These are phyloP conservation scores for Ophthalmolycus amberensis DNA, from an alignment of 2,113 vertebrate genomes.

Conservation along the genomic window DNA sequence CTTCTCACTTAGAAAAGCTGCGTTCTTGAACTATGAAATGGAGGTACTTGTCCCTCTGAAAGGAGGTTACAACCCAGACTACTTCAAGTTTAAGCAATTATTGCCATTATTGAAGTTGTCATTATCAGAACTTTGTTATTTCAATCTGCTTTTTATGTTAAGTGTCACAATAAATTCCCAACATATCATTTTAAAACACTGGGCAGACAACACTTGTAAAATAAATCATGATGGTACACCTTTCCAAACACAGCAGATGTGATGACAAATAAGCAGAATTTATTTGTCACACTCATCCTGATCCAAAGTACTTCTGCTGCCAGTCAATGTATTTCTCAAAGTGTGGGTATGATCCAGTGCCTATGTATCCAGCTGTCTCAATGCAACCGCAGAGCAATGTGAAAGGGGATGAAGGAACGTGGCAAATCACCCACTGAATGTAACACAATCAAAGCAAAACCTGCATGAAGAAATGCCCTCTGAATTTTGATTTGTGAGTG, in stretches of 20 bases:
- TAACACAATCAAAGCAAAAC: slow-evolving; percentile 49
- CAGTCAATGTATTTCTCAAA: slow-evolving; percentile 18
- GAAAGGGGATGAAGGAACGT: slow-evolving; percentile 34
- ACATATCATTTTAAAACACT: background rate
- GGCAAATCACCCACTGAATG: slow-evolving; percentile 39
- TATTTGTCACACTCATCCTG: slow-evolving; percentile 19
- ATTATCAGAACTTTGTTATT: slow-evolving; percentile 20
- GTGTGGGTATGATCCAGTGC: slow-evolving; percentile 16
- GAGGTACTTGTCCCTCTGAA: slow-evolving; percentile 71
- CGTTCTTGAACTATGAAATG: slow-evolving; percentile 81
- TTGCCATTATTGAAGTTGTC: slow-evolving; percentile 59
- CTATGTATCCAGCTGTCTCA: slow-evolving; percentile 38
- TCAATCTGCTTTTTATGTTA: slow-evolving; percentile 5
- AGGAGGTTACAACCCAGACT: slow-evolving; percentile 64
- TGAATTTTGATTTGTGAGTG: slow-evolving; percentile 3
- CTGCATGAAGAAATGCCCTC: slow-evolving; percentile 21
- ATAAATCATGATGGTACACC: background rate
- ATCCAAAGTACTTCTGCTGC: slow-evolving; percentile 25
- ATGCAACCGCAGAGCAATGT: slow-evolving; percentile 6
- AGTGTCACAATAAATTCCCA: background rate
- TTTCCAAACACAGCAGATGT: slow-evolving; percentile 2
- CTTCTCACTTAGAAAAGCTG: slow-evolving; percentile 72
- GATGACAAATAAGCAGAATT: slow-evolving; percentile 12
- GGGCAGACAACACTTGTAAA: background rate
- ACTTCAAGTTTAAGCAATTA: slow-evolving; percentile 69